Evolutionary conservation across 1,140 invertebrate species (phyloP), one percentile per base, ranked within the genome.

Genomic region (Micrasema longulum): DNA sequence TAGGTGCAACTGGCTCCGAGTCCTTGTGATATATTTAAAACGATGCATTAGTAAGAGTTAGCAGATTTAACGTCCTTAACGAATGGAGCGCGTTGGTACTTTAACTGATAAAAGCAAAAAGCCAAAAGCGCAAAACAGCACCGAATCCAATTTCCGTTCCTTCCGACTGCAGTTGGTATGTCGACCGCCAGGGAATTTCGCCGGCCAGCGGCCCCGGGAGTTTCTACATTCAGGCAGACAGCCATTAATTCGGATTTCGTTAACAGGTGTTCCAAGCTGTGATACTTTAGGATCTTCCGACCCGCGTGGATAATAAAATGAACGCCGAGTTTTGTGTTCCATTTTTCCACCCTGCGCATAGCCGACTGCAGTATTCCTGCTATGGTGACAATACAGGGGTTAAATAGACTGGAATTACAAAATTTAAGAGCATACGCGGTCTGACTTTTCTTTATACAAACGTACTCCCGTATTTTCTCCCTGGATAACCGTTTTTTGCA

Each of bases 241-340:
- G 72, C 57, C 73, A 74, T 74, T 74, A 74, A 74, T 74, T 74
- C 73, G 69, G 69, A 74, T 74, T 71, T 74, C 73, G 70, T 69
- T 74, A 74, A 74, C 73, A 74, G 73, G 73, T 74, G 73, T 71
- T 73, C 62, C 55, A 60, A 47, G 57, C 65, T 65, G 55, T 60
- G 47, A 69, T 69, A 69, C 66, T 23, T 45, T 14, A 16, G 23
- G 35, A 65, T 63, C 38, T 48, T n/a, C 43, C 43, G 4, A 22
- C 31, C 14, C 60, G 48, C 45, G 26, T 47, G 23, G 45, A 14
- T 41, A 16, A 10, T 64, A 64, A 20, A 47, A 47, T 48, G 18
- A 14, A 45, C 9, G 43, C 22, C 41, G 7, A 41, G n/a, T 31
- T 4, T 31, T 7, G 7, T 31, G 26, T 7, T 31, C 2, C 26